A percentile compares a stretch with the other conserved stretches of the same genome.
Evolutionary conservation across 2,113 vertebrate species (phyloP).

Genomic region (Centropus bengalensis): DNA sequence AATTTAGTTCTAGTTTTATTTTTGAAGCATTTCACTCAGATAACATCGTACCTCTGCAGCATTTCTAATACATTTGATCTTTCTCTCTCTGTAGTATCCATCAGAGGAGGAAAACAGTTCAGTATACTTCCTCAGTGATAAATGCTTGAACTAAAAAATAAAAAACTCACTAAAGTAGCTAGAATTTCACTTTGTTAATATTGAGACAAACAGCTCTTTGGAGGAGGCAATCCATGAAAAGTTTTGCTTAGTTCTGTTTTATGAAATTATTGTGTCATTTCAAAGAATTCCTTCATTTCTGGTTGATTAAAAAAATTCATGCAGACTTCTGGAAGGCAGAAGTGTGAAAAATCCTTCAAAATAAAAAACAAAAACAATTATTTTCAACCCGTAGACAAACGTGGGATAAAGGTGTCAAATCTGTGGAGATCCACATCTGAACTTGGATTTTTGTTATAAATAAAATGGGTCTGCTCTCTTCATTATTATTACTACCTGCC

Average conservation of each 20-base stretch:
- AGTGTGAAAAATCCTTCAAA: neutral
- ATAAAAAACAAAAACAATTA: neutral
- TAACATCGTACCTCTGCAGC: neutral
- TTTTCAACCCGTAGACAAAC: neutral
- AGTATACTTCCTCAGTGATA: neutral
- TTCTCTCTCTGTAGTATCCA: neutral
- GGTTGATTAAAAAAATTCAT: neutral
- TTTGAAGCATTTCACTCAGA: neutral
- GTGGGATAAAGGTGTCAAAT: neutral
- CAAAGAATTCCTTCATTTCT: neutral
- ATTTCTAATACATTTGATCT: neutral
- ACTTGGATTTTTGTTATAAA: neutral
- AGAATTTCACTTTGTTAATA: neutral
- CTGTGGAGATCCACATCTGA: neutral
- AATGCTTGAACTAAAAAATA: neutral
- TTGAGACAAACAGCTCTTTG: neutral
- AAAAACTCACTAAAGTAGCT: neutral
- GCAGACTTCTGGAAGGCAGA: neutral
- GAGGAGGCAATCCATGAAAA: neutral
- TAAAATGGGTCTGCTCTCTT: neutral
- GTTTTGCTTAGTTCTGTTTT: neutral
- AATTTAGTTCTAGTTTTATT: neutral
- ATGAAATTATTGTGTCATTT: neutral
- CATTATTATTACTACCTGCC: neutral
- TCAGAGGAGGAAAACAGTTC: neutral